Evolutionary conservation across 2,113 vertebrate species (phyloP), one percentile per base, ranked within the genome.

Genomic region (Piaya cayana): DNA sequence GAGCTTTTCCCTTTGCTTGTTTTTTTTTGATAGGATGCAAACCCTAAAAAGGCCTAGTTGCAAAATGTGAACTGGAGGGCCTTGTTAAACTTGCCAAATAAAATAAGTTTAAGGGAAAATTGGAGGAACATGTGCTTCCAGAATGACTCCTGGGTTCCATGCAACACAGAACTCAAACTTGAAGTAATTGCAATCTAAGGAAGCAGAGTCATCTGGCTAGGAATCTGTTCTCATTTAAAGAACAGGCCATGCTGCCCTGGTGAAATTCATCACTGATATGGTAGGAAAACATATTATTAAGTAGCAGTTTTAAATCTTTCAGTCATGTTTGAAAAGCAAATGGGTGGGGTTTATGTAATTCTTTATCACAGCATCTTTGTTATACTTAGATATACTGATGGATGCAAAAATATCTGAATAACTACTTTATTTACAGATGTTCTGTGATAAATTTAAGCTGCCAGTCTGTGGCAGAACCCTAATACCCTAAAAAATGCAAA

Each of bases 101-200:
- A 53, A 64, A 4, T 18, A 53, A 53, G 14, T 59, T 59, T 53
- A 52, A 36, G 30, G 53, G 37, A 11, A 53, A 71, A 43, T 5
- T 0, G 1, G 42, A 32, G 15, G 30, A 58, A 37, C 7, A 2
- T 10, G 23, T 34, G 11, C 25, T 78, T 52, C 70, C 83, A 64
- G 25, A 22, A 29, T 45, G 27, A 11, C 17, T 45, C 39, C 58
- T 71, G 59, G 45, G 15, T 67, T 65, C 53, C 14, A 27, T 59
- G 30, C 0, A 0, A 70, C 9, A 15, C 1, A 1, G 29, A 52
- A 25, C 52, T 65, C 52, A 18, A 79, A 43, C 23, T 19, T 25
- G 6, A 56, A 42, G 36, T 13, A 52, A 27, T 23, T 82, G 36
- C 37, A 42, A 8, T 53, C n/a, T 34, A 18, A 58, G 58, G 39